These are phyloP conservation scores for Notoglanidium macrostoma DNA, from an alignment of 2,797 vertebrate species.

Conservation along the genomic window DNA sequence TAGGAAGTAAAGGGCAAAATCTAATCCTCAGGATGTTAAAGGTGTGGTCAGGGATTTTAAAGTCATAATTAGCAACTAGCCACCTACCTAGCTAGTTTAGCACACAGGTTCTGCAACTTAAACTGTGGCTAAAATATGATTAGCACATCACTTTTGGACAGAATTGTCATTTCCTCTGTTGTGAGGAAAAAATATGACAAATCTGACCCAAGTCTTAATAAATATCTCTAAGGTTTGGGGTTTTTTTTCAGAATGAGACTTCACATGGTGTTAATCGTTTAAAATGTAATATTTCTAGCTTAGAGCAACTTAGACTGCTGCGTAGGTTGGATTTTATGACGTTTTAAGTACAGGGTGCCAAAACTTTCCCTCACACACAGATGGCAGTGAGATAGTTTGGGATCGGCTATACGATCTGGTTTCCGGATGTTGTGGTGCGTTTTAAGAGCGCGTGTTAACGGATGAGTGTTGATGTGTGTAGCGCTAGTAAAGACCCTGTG, in stretches of 20 bases:
- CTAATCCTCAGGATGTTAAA: neutral
- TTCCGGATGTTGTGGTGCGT: constrained; percentile 65
- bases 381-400: constrained; percentile 3
- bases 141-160: neutral
- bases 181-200: neutral
- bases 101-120: neutral
- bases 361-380: constrained; percentile 1
- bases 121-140: neutral
- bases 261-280: neutral
- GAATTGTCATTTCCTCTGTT: neutral
- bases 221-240: neutral
- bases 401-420: constrained; percentile 59
- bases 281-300: neutral
- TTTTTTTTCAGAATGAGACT: neutral
- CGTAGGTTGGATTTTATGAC: neutral
- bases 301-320: neutral
- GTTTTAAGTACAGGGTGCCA: neutral
- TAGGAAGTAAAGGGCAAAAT: neutral
- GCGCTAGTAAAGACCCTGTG: neutral
- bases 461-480: constrained; percentile 34
- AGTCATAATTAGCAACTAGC: neutral
- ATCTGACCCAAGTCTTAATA: neutral
- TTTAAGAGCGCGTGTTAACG: constrained; percentile 49
- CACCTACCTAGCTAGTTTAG: no score
- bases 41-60: neutral